These are phyloP conservation scores for Lacanobia oleracea DNA, from an alignment of 2,888 invertebrate species.

Conservation along the genomic window DNA sequence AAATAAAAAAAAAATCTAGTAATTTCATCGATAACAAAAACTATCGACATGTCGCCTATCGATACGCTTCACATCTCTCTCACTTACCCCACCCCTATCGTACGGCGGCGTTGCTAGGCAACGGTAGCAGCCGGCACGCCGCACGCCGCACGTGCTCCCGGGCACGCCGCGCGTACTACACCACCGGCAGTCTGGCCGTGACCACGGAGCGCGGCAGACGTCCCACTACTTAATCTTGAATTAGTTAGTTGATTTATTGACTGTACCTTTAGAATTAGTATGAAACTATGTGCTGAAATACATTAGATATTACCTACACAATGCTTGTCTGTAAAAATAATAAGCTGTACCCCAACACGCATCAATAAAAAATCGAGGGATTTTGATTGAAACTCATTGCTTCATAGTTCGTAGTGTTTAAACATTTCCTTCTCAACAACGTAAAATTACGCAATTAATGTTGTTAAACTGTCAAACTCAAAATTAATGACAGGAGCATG, in stretches of 20 bases:
- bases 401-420: neutral
- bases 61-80: conserved; percentile 65
- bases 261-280: neutral
- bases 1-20: neutral
- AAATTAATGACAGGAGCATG: neutral
- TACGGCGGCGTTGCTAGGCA: conserved; percentile 75
- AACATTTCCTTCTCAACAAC: neutral
- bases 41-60: conserved; percentile 66
- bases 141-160: conserved; percentile 46
- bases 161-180: conserved; percentile 39
- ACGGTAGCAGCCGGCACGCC: conserved; percentile 73
- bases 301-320: neutral
- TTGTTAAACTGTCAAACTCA: neutral
- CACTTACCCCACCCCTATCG: conserved; percentile 51
- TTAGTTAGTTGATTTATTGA: too few species aligned
- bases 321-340: neutral
- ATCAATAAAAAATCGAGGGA: too few species aligned
- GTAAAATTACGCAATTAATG: neutral
- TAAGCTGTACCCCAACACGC: neutral
- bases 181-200: conserved; percentile 53
- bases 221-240: accelerated
- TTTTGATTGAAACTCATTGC: too few species aligned
- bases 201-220: conserved; percentile 33
- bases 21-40: conserved; percentile 63
- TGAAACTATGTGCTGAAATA: neutral